A percentile compares a stretch with the other conserved stretches of the same genome.
These are phyloP conservation scores for Neostethus bicornis DNA, from an alignment of 2,797 vertebrate species.

Conservation along the genomic window DNA sequence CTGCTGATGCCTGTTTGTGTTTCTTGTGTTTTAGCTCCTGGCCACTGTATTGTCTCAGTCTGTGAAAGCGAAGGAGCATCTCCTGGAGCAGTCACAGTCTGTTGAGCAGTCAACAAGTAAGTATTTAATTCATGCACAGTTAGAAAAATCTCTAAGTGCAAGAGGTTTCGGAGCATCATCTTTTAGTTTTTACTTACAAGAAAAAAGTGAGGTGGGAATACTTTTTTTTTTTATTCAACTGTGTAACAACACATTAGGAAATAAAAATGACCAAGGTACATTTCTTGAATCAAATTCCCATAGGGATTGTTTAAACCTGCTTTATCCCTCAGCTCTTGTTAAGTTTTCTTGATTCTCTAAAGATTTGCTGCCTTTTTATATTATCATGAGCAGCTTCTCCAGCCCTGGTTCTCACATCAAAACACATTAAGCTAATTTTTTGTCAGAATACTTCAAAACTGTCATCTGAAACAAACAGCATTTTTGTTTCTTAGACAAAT, in stretches of 20 bases:
- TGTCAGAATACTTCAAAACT: constrained; percentile 26
- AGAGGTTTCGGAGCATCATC: background rate
- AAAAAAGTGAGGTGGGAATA: background rate
- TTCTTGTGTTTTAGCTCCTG: constrained; percentile 83
- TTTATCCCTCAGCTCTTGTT: constrained; percentile 19
- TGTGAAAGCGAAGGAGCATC: constrained; percentile 92
- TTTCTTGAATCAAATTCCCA: constrained; percentile 19
- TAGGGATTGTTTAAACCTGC: constrained; percentile 25
- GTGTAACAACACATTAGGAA: constrained; percentile 13
- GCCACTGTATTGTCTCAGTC: constrained; percentile 95
- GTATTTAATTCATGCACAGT: constrained; percentile 23
- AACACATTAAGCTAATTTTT: constrained; percentile 12
- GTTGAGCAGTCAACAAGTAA: constrained; percentile 88
- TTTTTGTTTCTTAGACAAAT: background rate
- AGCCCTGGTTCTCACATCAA: background rate
- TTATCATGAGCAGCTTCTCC: constrained; percentile 36
- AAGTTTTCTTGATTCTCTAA: constrained; percentile 29
- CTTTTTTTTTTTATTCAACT: background rate
- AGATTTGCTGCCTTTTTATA: constrained; percentile 50
- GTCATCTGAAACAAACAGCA: background rate
- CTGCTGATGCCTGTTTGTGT: constrained; percentile 29
- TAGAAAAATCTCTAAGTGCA: background rate
- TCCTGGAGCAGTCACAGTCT: constrained; percentile 90
- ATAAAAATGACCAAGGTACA: constrained; percentile 22
- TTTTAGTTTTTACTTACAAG: background rate